Evolutionary conservation across 2,797 vertebrate genomes (phyloP), one percentile per base, ranked within the genome.

Genomic region (Poeciliopsis presidionis): DNA sequence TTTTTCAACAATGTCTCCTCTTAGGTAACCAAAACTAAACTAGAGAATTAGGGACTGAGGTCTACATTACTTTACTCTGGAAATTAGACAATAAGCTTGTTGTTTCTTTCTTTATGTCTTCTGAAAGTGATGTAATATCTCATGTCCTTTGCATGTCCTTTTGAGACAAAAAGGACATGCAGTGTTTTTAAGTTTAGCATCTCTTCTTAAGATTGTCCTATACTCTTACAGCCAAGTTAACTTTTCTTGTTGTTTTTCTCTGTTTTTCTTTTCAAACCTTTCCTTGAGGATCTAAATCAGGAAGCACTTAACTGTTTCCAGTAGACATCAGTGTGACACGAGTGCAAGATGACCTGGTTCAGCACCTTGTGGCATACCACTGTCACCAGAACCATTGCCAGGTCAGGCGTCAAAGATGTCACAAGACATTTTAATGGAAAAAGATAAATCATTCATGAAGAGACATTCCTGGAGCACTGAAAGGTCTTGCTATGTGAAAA

Each of bases 381-480:
- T 71, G 86, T 83, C 86, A 78, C 87, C 75, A 82, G 61, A 67
- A 74, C 72, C 59, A 72, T 76, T 61, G 78, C 71, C 79, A 93
- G 90, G 84, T 94, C 92, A 94, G 92, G 90, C 91, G 6, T 92
- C 91, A 92, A 91, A 94, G 93, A 95, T 95, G 93, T 93, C 90
- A 85, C 69, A 86, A 86, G 95, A 95, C 93, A 92, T 86, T 93
- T 95, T 95, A 95, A 96, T 95, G 94, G 90, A 93, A 87, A 85
- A 76, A 51, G 20, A 77, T 95, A 80, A 94, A 95, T 95, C 46
- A 93, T 95, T 94, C 43, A 95, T 94, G 84, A 88, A 82, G 84
- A 85, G 69, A 88, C 70, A 73, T 76, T 93, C 74, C 75, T 72
- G 46, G 53, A 51, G 72, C 88, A 76, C 77, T 72, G 74, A 90